Base-by-base conservation (phyloP, 1,140 invertebrate species). In the Zaprionus tsacasi region DNA sequence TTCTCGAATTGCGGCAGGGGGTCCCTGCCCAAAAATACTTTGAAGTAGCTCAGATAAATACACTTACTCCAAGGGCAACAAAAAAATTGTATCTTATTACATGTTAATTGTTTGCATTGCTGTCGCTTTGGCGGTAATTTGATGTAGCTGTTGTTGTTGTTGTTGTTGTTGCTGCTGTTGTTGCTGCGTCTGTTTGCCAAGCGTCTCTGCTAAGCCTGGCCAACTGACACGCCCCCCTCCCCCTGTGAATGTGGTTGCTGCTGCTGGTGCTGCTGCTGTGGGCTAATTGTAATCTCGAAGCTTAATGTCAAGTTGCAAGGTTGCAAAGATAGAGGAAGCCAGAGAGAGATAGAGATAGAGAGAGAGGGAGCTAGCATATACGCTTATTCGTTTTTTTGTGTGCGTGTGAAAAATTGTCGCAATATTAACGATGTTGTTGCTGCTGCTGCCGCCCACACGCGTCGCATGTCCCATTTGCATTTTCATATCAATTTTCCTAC, bases 291-390 rank as follows among this genome's bases (percentile, higher is more conserved):
- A 75, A 76, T 58, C 48, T 71, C 11, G 21, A 56, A 61, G 79
- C 79, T 87, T 86, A 87, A 79, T 80, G 82, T 80, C 77, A 82
- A 55, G 79, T 70, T 82, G 77, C 85, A 82, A 88, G 80, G 82
- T 70, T 82, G 82, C 59, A 36, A 40, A 65, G 35, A 67, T 33
- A 57, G 52, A 25, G 8, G 30, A 21, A 48, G 13, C 15, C 15
- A 35, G 27, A 7, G 13, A n/a, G 6, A 35, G 21, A 21, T 21
- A 21, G 27, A 15, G 27, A 50, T 4, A 21, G 11, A 33, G 6
- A n/a, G 21, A 33, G 52, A 21, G 12, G 17, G 7, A 54, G 27
- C 12, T n/a, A 11, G 21, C 21, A 21, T 21, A 21, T 67, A 82
- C 66, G 68, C 64, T 78, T 87, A 82, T 87, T 87, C 82, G 66